Percentiles rank a stretch among this genome's conserved stretches.
Evolutionary conservation across 2,888 invertebrate genomes (phyloP).

Genomic region (Hemistola chrysoprasaria): DNA sequence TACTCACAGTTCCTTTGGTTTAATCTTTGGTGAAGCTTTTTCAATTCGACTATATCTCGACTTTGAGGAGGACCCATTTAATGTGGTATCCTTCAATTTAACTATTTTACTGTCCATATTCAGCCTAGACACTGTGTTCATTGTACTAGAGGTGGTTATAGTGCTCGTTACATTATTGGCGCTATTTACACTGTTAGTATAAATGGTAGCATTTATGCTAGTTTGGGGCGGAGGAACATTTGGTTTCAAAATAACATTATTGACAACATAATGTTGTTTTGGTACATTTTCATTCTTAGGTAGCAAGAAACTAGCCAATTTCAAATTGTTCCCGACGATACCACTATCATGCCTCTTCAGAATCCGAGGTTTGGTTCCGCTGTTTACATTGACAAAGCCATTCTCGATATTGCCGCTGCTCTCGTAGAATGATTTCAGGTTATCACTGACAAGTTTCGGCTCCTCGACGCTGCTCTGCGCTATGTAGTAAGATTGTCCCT

Average conservation of each 20-base stretch:
- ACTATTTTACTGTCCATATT: constrained; percentile 70
- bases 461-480: constrained; percentile 49
- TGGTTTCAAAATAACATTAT: constrained; percentile 55
- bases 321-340: constrained; percentile 63
- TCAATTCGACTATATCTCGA: constrained; percentile 40
- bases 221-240: constrained; percentile 30
- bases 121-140: constrained; percentile 52
- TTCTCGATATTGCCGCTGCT: constrained; percentile 74
- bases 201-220: constrained; percentile 30
- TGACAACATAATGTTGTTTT: constrained; percentile 49
- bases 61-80: constrained; percentile 39
- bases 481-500: constrained; percentile 63
- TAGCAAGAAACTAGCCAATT: constrained; percentile 66
- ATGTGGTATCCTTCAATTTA: constrained; percentile 57
- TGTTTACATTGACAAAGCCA: constrained; percentile 45
- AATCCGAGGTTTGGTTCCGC: constrained; percentile 45
- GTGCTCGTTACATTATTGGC: constrained; percentile 7
- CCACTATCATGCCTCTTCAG: constrained; percentile 53
- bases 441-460: constrained; percentile 62
- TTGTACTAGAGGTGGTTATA: constrained; percentile 27
- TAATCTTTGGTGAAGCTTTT: constrained; percentile 66
- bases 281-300: constrained; percentile 56
- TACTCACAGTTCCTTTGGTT: constrained; percentile 72
- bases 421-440: constrained; percentile 75
- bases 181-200: constrained; percentile 9